These are phyloP conservation scores for Bombus sylvicola DNA, from an alignment of 1,140 invertebrate species.

Conservation along the genomic window DNA sequence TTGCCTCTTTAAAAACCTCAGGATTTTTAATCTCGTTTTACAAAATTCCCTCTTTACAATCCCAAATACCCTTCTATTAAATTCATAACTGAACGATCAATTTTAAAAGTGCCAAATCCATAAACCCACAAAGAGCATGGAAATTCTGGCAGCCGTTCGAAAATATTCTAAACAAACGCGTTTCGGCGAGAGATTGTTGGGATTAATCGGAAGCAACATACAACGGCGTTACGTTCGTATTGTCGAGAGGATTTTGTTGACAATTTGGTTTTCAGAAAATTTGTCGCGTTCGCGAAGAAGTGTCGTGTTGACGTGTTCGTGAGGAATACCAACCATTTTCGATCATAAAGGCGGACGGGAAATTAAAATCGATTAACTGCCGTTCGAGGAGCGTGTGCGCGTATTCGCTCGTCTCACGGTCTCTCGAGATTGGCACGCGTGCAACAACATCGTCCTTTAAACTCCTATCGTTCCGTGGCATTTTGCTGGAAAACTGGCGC, in stretches of 20 bases:
- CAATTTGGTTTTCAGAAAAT: conserved; percentile 32
- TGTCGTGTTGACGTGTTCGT: conserved; percentile 45
- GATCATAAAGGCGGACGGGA: conserved; percentile 73
- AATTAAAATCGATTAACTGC: conserved; percentile 80
- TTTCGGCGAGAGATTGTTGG: background rate
- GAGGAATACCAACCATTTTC: conserved; percentile 70
- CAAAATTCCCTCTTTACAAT: too few species aligned
- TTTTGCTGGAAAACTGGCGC: background rate
- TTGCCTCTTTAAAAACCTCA: too few species aligned
- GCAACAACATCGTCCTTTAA: conserved; percentile 27
- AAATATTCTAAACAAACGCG: background rate
- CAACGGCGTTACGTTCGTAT: too few species aligned
- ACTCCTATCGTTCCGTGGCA: background rate
- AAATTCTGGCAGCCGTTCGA: background rate
- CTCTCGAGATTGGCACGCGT: conserved; percentile 56
- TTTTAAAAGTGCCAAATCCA: background rate
- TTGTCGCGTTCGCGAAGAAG: conserved; percentile 40
- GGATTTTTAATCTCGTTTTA: too few species aligned
- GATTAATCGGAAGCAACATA: background rate
- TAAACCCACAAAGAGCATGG: background rate
- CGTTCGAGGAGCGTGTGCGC: conserved; percentile 6
- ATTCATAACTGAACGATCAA: background rate
- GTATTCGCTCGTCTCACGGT: conserved; percentile 2
- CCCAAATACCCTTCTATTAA: too few species aligned
- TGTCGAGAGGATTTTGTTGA: background rate